Conservation (phyloP, 2,888 invertebrate genomes). For the Sussaba pulchella region DNA sequence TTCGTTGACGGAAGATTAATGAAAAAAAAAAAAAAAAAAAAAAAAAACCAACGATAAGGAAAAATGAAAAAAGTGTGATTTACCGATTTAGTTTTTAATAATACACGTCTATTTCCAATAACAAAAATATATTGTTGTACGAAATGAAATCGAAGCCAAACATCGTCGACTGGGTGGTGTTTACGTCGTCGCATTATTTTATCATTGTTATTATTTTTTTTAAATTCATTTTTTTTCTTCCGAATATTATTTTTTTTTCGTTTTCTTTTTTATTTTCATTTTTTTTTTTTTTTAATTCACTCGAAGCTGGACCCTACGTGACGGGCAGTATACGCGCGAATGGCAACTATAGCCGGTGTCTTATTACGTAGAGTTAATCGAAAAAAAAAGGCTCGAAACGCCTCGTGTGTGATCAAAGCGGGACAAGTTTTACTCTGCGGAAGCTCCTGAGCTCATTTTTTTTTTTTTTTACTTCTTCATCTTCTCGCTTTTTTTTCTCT, state of each 20-base stretch:
- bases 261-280: slow-evolving; percentile 19
- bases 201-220: not conserved
- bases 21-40: slow-evolving; percentile 8
- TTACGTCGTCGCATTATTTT: slow-evolving; percentile 55
- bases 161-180: slow-evolving; percentile 67
- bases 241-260: not conserved
- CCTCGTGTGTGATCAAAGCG: slow-evolving; percentile 62
- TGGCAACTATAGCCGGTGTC: slow-evolving; percentile 45
- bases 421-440: slow-evolving; percentile 65
- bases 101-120: slow-evolving; percentile 78
- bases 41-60: slow-evolving; percentile 11
- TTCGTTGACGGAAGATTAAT: slow-evolving; percentile 20
- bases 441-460: slow-evolving; percentile 64
- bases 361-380: slow-evolving; percentile 41
- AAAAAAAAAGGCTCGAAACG: slow-evolving; percentile 59
- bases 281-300: slow-evolving; percentile 28
- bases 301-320: slow-evolving; percentile 39
- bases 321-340: slow-evolving; percentile 37
- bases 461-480: slow-evolving; percentile 34
- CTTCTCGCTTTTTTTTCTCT: slow-evolving; percentile 23
- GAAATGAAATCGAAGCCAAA: slow-evolving; percentile 77
- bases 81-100: slow-evolving; percentile 66
- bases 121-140: slow-evolving; percentile 80
- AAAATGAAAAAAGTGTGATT: slow-evolving; percentile 21
- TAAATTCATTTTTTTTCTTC: not conserved